A percentile compares a stretch with the other conserved stretches of the same genome.
phyloP scores from a whole-genome alignment of 2,888 invertebrate genomes.

The Lobophora halterata region DNA sequence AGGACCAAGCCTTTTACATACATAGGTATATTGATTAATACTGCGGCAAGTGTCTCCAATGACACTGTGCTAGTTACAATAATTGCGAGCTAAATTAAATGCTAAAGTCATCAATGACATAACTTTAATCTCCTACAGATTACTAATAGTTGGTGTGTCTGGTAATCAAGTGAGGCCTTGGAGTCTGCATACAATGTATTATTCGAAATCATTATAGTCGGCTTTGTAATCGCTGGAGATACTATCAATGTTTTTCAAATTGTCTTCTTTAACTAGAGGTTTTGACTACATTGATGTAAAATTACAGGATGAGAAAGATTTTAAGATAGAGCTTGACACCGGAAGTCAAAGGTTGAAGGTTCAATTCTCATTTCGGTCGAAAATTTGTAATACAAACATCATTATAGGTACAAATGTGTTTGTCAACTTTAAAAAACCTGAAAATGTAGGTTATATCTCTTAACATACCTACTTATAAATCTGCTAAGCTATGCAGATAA shows the following conservation, averaged over 20 bases:
- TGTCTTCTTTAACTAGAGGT: background rate
- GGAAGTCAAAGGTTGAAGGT: too few species aligned
- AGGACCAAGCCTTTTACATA: too few species aligned
- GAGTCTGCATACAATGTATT: conserved; percentile 48
- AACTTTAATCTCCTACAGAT: conserved; percentile 28
- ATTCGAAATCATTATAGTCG: conserved; percentile 40
- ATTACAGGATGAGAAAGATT: too few species aligned
- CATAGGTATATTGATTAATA: conserved; percentile 13
- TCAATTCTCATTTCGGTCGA: too few species aligned
- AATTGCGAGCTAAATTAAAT: conserved; percentile 44
- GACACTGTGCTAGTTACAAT: conserved; percentile 14
- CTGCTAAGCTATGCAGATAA: too few species aligned
- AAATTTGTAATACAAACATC: too few species aligned
- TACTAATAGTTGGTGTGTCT: conserved; percentile 1
- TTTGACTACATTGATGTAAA: too few species aligned
- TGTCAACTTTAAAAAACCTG: too few species aligned
- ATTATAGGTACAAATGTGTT: too few species aligned
- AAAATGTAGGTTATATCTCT: too few species aligned
- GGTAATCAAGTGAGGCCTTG: conserved; percentile 42
- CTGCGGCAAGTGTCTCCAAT: conserved; percentile 28
- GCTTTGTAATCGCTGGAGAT: conserved; percentile 20
- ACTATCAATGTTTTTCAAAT: background rate
- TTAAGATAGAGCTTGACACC: too few species aligned
- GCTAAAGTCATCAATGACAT: conserved; percentile 53
- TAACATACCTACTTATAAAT: too few species aligned